Percentiles rank a stretch among this genome's conserved stretches.
Conservation (phyloP, 2,888 invertebrate genomes). For the Capitulum mitella region DNA sequence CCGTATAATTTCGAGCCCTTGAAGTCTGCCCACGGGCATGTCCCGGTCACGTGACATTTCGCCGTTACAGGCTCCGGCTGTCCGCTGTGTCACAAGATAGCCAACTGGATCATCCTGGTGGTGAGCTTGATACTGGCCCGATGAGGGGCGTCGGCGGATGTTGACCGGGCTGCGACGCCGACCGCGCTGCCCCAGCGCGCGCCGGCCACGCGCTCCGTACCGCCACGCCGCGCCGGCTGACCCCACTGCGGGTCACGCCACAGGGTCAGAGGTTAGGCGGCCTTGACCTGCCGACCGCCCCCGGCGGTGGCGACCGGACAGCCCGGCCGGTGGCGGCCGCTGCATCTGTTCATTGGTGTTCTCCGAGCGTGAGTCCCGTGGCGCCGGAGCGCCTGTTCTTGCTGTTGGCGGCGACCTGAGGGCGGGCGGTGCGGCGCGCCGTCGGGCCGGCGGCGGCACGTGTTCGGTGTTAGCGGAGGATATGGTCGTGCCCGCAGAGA, state of each 20-base stretch:
- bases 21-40: too few species aligned
- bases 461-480: too few species aligned
- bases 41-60: too few species aligned
- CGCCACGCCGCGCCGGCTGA: not conserved
- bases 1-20: not conserved
- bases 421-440: not conserved
- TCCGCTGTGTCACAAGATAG: not conserved
- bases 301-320: too few species aligned
- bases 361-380: too few species aligned
- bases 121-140: not conserved
- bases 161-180: not conserved
- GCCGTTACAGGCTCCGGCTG: not conserved
- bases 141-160: not conserved
- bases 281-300: too few species aligned
- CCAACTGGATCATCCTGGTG: slow-evolving; percentile 4
- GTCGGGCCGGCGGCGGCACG: too few species aligned
- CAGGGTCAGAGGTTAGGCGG: not conserved
- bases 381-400: not conserved
- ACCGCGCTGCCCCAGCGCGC: not conserved
- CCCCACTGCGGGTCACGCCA: too few species aligned
- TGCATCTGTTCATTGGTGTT: not conserved
- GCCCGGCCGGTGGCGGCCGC: too few species aligned
- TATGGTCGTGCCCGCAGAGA: too few species aligned
- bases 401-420: not conserved
- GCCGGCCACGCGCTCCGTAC: too few species aligned